Evolutionary conservation across 2,888 invertebrate genomes (phyloP), one percentile per base, ranked within the genome.

Genomic region (Tipula lateralis): DNA sequence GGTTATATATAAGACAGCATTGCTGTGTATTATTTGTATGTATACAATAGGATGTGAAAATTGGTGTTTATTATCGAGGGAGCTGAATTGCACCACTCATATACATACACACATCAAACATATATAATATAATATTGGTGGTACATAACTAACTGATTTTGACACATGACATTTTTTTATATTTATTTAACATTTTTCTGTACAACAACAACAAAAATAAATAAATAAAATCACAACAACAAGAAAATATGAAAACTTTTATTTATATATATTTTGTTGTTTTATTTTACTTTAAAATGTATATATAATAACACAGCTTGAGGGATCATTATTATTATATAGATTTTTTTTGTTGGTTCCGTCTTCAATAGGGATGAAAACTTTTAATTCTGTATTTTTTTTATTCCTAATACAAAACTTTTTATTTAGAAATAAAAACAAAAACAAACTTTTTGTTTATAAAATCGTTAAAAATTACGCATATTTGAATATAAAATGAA

Each of bases 401-500:
- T 66, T 66, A 66, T 66, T 66, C 24, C 9, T 24, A 66, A 66
- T 24, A 66, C 66, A 66, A 66, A 66, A 66, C 66, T 66, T 66
- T 66, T 66, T 66, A 24, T 66, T 66, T 66, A 24, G 66, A 66
- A 66, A 50, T 50, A 50, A 50, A 50, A 50, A 50, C 44, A 50
- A 16, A n/a, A 19, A 16, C n/a, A 50, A 50, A 66, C 66, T 66
- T 66, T 66, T 66, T 66, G 66, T 66, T 66, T 66, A 66, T 66
- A 66, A 66, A 66, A 66, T 66, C 66, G 66, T 66, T 66, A 66
- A 66, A 66, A 66, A 66, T 66, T 66, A 66, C 66, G 66, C 66
- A 66, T 66, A 66, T 66, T 66, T 66, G 66, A 66, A 66, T 66
- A 66, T 24, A 66, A 24, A 24, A 66, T 66, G 24, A 24, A 66